Conservation (phyloP, 2,113 vertebrate species). For the Hylia prasina region DNA sequence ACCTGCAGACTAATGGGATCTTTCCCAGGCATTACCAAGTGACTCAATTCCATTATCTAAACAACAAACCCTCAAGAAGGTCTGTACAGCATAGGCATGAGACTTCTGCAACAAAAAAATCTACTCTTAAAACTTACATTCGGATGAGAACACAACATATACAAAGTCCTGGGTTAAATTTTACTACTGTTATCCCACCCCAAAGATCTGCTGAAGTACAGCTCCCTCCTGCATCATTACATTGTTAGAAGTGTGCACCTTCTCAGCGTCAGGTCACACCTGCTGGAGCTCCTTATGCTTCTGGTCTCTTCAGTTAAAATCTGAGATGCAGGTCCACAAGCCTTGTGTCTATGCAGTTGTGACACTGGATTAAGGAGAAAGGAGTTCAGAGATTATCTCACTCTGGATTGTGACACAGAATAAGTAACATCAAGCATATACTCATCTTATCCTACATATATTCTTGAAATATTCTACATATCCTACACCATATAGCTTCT, state of each 20-base stretch:
- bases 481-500: not conserved
- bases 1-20: not conserved
- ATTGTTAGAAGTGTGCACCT: rapidly evolving
- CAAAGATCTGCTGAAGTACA: not conserved
- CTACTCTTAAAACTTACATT: not conserved
- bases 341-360: not conserved
- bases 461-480: not conserved
- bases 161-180: not conserved
- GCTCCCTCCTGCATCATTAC: not conserved
- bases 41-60: not conserved
- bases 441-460: too few relatives aligned
- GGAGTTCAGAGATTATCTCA: not conserved
- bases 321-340: not conserved
- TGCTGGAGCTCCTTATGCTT: not conserved
- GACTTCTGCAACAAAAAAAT: not conserved
- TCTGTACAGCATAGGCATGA: not conserved
- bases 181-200: not conserved
- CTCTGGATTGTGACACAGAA: not conserved
- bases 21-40: not conserved
- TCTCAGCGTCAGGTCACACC: not conserved
- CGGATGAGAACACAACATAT: not conserved
- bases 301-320: not conserved
- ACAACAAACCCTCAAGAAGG: not conserved
- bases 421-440: not conserved
- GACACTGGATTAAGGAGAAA: not conserved